phyloP scores from a whole-genome alignment of 2,888 invertebrate species.

The Morinoia aosen region DNA sequence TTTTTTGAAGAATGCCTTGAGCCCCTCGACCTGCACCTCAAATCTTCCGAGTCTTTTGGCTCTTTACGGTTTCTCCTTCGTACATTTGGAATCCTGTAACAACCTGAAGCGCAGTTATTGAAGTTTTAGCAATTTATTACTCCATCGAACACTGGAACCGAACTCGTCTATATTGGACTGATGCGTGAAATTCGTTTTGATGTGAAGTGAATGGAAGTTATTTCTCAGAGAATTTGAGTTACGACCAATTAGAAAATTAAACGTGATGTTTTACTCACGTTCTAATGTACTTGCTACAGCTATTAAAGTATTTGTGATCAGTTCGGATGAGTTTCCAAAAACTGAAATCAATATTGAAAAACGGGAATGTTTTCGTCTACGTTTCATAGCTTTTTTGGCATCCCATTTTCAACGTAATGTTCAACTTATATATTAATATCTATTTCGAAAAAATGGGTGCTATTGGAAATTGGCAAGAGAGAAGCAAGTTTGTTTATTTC shows the following conservation, averaged over 20 bases:
- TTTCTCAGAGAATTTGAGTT: neutral
- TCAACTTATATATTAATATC: too few species aligned
- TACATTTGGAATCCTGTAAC: neutral
- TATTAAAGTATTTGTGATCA: too few species aligned
- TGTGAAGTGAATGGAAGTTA: neutral
- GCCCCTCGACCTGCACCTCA: neutral
- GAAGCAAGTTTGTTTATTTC: too few species aligned
- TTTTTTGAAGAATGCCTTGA: neutral
- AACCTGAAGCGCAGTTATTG: neutral
- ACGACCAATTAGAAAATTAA: neutral
- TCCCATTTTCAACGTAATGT: too few species aligned
- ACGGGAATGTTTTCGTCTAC: too few species aligned
- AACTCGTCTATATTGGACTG: neutral
- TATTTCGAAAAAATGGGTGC: too few species aligned
- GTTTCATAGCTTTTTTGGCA: too few species aligned
- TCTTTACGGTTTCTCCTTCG: neutral
- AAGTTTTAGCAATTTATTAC: neutral
- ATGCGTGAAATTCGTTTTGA: neutral
- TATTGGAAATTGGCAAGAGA: too few species aligned
- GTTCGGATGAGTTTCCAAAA: too few species aligned
- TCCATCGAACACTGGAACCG: neutral
- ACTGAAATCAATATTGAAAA: too few species aligned
- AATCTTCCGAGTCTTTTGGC: neutral
- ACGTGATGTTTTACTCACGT: neutral
- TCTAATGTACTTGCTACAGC: neutral